phyloP scores from a whole-genome alignment of 2,113 vertebrate genomes.

The Poecile atricapillus region DNA sequence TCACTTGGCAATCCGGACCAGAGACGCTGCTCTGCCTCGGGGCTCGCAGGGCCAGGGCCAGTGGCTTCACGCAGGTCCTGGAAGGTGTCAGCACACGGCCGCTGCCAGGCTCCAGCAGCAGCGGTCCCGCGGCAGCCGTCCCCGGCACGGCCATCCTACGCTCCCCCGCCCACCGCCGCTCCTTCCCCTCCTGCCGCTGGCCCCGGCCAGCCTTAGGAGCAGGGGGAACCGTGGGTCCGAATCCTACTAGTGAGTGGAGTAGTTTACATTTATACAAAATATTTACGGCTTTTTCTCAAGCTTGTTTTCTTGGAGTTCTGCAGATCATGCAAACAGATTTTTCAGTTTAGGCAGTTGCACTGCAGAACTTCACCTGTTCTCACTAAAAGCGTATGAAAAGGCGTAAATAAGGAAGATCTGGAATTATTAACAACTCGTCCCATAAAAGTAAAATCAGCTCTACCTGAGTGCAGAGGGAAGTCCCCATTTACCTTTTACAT shows the following conservation, averaged over 20 bases:
- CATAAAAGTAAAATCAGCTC: not conserved
- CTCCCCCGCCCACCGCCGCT: not conserved
- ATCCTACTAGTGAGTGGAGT: not conserved
- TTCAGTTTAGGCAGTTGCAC: not conserved
- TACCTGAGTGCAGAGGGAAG: not conserved
- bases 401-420: not conserved
- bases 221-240: not conserved
- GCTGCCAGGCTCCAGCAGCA: too few species aligned
- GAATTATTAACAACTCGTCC: not conserved
- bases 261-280: slow-evolving; percentile 29
- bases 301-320: not conserved
- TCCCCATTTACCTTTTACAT: not conserved
- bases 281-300: slow-evolving; percentile 13
- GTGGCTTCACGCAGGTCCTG: not conserved
- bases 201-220: not conserved
- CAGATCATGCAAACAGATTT: not conserved
- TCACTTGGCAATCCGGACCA: not conserved
- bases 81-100: not conserved
- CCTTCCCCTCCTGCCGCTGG: not conserved
- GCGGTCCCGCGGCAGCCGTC: not conserved
- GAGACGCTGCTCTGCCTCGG: not conserved
- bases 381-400: not conserved
- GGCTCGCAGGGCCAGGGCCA: not conserved
- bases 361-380: not conserved
- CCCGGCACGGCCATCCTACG: fast-evolving